Conservation (phyloP, 2,888 invertebrate genomes). For the Heteromyza rotundicornis region DNA sequence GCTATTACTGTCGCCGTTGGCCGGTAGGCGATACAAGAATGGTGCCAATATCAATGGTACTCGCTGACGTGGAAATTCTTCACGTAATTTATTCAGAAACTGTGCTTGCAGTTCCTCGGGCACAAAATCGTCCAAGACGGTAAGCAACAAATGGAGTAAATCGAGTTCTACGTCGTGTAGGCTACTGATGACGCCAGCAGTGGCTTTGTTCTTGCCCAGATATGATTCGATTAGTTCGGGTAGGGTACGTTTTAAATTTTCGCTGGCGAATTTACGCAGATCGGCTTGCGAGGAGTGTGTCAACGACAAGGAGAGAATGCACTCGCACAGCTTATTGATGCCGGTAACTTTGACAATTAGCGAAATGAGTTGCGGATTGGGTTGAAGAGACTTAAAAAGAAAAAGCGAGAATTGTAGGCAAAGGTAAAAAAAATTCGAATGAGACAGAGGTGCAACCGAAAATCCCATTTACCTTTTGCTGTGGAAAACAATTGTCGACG, state of each 20-base stretch:
- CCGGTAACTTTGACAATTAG: conserved; percentile 86
- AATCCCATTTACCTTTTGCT: conserved; percentile 74
- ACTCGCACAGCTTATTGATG: conserved; percentile 88
- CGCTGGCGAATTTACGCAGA: conserved; percentile 74
- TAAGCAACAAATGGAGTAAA: conserved; percentile 82
- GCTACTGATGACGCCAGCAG: conserved; percentile 61
- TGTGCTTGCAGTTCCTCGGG: conserved; percentile 53
- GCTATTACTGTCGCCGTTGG: conserved; percentile 11
- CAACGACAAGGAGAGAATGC: conserved; percentile 85
- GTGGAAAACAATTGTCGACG: conserved; percentile 79
- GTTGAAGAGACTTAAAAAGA: conserved; percentile 74
- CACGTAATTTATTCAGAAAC: conserved; percentile 80
- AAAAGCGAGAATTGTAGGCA: no score
- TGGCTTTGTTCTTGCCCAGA: conserved; percentile 75
- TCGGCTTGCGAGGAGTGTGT: conserved; percentile 81
- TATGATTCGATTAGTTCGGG: conserved; percentile 86
- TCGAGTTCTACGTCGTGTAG: conserved; percentile 91
- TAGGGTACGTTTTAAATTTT: conserved; percentile 81
- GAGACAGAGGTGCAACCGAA: background rate
- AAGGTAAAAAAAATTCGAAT: background rate
- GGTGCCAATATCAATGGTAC: conserved; percentile 91
- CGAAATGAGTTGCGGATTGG: conserved; percentile 79
- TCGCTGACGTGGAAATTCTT: conserved; percentile 86
- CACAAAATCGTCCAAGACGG: conserved; percentile 64
- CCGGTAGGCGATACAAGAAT: conserved; percentile 69